Base-by-base conservation (phyloP, 1,140 invertebrate species). In the Musca vetustissima region DNA sequence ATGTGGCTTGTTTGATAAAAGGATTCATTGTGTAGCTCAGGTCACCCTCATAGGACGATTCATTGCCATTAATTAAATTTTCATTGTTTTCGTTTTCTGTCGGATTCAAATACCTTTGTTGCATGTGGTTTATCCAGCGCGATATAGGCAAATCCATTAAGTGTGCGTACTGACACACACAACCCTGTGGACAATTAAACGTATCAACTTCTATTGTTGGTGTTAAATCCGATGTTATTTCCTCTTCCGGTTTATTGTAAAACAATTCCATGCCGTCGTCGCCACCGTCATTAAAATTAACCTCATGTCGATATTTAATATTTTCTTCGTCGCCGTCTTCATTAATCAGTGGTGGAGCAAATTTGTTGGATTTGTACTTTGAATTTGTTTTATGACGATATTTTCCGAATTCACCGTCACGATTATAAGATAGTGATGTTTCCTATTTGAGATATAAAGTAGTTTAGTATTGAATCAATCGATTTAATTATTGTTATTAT, bases 1-100 rank as follows among this genome's bases (percentile, higher is more conserved):
- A 90, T 2, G 85, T 89, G 25, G 85, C 87, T 21, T 87, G 83
- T 73, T 84, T 85, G 4, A 88, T 73, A 22, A 87, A 76, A 17
- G 75, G 68, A 65, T 82, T 76, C n/a, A 78, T 71, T 28, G 80
- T 66, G 15, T 75, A 68, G 25, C 73, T 71, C 47, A 76, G 76
- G 64, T 80, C 78, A 19, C 80, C 80, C n/a, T 66, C 66, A 28
- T 64, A 66, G 7, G 22, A 64, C 19, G 67, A 69, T 14, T 73
- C 68, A 66, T 76, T 68, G 13, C 61, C 52, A 36, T 75, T 77
- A 72, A 78, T 75, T 14, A 78, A 61, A 15, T 78, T 69, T 36
- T 71, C 68, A 66, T 70, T 71, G 17, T 55, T 21, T 14, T 67
- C 57, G 2, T 61, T 43, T 8, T 19, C n/a, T 6, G 19, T 17